Base-by-base conservation (phyloP, 2,888 invertebrate genomes). In the Himalopsyche japonica region DNA sequence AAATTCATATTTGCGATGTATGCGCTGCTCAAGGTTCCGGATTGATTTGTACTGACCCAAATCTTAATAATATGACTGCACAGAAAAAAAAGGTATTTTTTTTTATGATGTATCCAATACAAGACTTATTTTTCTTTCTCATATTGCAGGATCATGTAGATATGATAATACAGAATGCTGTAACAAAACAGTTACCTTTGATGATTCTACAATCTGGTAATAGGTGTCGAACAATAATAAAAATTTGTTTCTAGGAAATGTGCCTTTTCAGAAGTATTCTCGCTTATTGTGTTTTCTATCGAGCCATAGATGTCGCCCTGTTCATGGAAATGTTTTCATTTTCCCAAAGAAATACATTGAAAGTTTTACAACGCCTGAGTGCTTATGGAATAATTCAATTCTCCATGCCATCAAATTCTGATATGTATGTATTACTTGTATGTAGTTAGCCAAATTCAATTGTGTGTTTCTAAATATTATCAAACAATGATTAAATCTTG, bases 1-100 rank as follows among this genome's bases (percentile, higher is more conserved):
- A 48, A 12, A 57, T 18, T 15, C 85, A 85, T 48, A 37, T 48
- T 18, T 85, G 85, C 30, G 85, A 85, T 57, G 18, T 5, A 20
- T 85, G 85, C 37, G 77, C 80, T 10, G 20, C 32, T 20, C 27
- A 82, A 6, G 27, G 76, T 37, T 70, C 32, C n/a, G 7, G n/a
- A 24, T 10, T 49, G 12, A 70, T 8, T 30, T 82, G 82, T 18
- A 49, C 85, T 34, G 82, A 85, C 77, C 37, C 37, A 10, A 37
- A n/a, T 3, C 20, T 77, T 2, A 77, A n/a, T 1, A n/a, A 77
- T 1, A 20, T 77, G 77, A 10, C 20, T 20, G 20, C 24, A 20
- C 43, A 48, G n/a, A 79, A 34, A 32, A 80, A 34, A 77, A 77
- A 77, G 37, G 77, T 77, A 34, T 43, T 15, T 4, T 15, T 43